A percentile compares a stretch with the other conserved stretches of the same genome.
Conservation (phyloP, 2,888 invertebrate species). For the Zelleria hepariella region DNA sequence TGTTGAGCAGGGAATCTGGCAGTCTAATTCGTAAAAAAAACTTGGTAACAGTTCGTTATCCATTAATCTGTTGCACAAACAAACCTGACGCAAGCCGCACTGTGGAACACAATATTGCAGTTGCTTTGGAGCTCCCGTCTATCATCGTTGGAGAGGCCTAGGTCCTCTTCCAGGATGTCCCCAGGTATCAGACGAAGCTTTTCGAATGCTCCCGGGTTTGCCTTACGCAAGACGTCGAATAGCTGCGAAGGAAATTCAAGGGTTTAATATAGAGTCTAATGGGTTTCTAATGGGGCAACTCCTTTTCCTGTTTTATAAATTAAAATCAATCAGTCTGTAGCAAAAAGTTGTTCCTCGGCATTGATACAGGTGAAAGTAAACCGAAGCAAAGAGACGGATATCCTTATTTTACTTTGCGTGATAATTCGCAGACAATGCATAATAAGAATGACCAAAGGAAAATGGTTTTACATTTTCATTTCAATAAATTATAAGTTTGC, state of each 20-base stretch:
- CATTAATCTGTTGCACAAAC: background rate
- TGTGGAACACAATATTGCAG: constrained; percentile 84
- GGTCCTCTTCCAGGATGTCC: constrained; percentile 72
- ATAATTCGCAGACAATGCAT: no score
- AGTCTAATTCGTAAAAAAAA: background rate
- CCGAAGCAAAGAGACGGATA: no score
- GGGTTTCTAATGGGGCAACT: background rate
- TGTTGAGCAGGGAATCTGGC: background rate
- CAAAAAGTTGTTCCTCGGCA: no score
- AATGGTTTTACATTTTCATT: no score
- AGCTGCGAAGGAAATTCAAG: constrained; percentile 47
- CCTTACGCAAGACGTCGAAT: constrained; percentile 65
- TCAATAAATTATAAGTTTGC: no score
- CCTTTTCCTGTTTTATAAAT: background rate
- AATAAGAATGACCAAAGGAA: no score
- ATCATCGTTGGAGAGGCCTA: constrained; percentile 74
- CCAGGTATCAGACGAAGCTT: constrained; percentile 78
- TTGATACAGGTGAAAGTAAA: no score
- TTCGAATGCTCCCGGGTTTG: constrained; percentile 68
- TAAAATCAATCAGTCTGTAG: no score
- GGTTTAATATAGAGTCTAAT: background rate
- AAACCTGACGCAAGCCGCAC: constrained; percentile 85
- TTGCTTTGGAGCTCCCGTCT: constrained; percentile 70
- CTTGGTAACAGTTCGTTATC: background rate
- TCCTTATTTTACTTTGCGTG: no score